These are phyloP conservation scores for Drosophila macrospina DNA, from an alignment of 2,888 invertebrate species.

Conservation along the genomic window DNA sequence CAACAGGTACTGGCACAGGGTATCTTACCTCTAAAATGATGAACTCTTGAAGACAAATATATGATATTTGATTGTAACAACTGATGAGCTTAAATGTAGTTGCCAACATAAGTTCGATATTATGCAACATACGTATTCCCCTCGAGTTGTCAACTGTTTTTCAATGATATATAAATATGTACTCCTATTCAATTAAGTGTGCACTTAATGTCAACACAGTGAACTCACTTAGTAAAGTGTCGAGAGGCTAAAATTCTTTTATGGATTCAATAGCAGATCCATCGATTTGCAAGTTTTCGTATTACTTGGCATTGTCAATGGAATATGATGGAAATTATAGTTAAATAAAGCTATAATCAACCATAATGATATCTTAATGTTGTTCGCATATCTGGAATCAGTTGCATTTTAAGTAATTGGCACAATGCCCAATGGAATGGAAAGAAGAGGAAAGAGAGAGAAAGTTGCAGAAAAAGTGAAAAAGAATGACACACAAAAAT, in stretches of 20 bases:
- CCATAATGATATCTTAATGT: constrained; percentile 4
- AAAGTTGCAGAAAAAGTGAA: constrained; percentile 15
- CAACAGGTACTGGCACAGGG: too few relatives aligned
- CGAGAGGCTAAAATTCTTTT: constrained; percentile 7
- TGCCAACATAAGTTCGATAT: neutral
- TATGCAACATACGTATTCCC: constrained; percentile 44
- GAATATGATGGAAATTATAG: constrained; percentile 24
- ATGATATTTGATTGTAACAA: neutral
- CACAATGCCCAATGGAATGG: constrained; percentile 14
- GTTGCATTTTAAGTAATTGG: constrained; percentile 17
- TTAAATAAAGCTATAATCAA: constrained; percentile 3
- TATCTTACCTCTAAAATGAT: neutral
- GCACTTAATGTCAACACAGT: constrained; percentile 70
- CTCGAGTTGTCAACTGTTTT: constrained; percentile 13
- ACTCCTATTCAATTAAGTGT: constrained; percentile 41
- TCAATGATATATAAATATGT: constrained; percentile 41
- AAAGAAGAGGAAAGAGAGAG: neutral
- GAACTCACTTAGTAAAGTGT: constrained; percentile 44
- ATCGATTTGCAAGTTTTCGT: constrained; percentile 8
- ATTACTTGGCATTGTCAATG: constrained; percentile 23
- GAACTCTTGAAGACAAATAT: neutral
- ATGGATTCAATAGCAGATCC: constrained; percentile 36
- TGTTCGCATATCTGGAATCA: neutral
- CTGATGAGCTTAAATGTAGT: constrained; percentile 22
- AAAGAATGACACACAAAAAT: constrained; percentile 6